Evolutionary conservation across 1,140 invertebrate genomes (phyloP).

Genomic region (Dufourea novaeangliae): DNA sequence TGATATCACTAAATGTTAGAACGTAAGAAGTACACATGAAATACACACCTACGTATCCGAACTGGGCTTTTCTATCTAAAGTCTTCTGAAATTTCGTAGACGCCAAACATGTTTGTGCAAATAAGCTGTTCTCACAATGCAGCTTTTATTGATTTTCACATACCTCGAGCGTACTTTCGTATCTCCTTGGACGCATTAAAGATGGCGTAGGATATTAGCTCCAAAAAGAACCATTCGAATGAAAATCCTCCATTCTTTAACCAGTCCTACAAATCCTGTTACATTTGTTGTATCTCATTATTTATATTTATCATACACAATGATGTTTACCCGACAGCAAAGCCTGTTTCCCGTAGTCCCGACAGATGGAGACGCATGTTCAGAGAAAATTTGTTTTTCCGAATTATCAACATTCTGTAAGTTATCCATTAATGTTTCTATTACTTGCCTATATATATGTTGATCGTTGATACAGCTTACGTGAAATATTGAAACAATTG

Average conservation of each 20-base stretch:
- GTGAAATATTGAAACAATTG: too few species aligned
- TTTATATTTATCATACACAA: not conserved
- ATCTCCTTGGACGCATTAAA: not conserved
- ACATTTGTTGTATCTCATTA: not conserved
- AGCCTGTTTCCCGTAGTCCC: not conserved
- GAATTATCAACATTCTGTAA: not conserved
- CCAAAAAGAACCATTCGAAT: not conserved
- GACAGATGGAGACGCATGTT: not conserved
- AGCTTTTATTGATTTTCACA: slow-evolving; percentile 39
- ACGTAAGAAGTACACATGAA: slow-evolving; percentile 55
- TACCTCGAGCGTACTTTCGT: not conserved
- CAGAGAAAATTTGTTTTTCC: too few species aligned
- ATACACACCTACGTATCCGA: slow-evolving; percentile 59
- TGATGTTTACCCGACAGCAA: not conserved
- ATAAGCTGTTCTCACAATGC: slow-evolving; percentile 2
- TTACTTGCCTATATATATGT: too few species aligned
- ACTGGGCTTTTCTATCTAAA: not conserved
- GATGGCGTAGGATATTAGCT: slow-evolving; percentile 13
- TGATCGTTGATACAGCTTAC: too few species aligned
- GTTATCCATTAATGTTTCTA: not conserved
- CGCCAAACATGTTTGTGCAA: not conserved
- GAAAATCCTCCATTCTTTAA: not conserved
- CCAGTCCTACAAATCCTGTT: not conserved
- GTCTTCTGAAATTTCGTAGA: not conserved
- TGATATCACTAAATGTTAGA: slow-evolving; percentile 52